Percentiles rank a stretch among this genome's conserved stretches.
phyloP scores from a whole-genome alignment of 2,113 vertebrate genomes.

The Sinocyclocheilus maitianheensis region DNA sequence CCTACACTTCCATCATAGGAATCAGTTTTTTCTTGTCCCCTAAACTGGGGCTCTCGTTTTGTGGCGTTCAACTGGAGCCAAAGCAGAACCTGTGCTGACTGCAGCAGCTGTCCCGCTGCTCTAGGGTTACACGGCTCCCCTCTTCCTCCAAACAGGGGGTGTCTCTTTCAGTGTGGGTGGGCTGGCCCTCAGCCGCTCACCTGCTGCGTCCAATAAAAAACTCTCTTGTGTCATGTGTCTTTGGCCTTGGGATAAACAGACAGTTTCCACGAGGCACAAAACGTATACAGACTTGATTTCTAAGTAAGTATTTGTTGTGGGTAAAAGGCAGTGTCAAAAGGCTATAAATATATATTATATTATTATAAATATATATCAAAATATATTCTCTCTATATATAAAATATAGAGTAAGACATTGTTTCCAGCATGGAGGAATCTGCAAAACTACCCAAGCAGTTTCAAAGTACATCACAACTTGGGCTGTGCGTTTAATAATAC shows the following conservation, averaged over 20 bases:
- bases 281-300: neutral
- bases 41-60: constrained; percentile 53
- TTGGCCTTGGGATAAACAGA: constrained; percentile 48
- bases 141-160: constrained; percentile 39
- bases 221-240: constrained; percentile 30
- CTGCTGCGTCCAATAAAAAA: constrained; percentile 57
- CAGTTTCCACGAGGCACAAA: neutral
- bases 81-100: constrained; percentile 44
- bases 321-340: neutral
- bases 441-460: constrained; percentile 6
- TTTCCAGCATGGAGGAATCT: neutral
- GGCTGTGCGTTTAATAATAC: constrained; percentile 9
- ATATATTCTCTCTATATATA: neutral
- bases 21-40: constrained; percentile 27
- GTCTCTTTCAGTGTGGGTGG: constrained; percentile 58
- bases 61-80: constrained; percentile 12
- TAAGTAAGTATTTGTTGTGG: neutral
- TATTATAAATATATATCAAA: too few relatives aligned
- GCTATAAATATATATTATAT: too few relatives aligned
- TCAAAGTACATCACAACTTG: neutral
- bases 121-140: constrained; percentile 64
- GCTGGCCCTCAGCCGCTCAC: constrained; percentile 48
- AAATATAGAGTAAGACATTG: neutral
- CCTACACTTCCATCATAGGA: constrained; percentile 11
- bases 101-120: constrained; percentile 63